These are phyloP conservation scores for Drosophila lacteicornis DNA, from an alignment of 1,140 invertebrate genomes.

Conservation along the genomic window DNA sequence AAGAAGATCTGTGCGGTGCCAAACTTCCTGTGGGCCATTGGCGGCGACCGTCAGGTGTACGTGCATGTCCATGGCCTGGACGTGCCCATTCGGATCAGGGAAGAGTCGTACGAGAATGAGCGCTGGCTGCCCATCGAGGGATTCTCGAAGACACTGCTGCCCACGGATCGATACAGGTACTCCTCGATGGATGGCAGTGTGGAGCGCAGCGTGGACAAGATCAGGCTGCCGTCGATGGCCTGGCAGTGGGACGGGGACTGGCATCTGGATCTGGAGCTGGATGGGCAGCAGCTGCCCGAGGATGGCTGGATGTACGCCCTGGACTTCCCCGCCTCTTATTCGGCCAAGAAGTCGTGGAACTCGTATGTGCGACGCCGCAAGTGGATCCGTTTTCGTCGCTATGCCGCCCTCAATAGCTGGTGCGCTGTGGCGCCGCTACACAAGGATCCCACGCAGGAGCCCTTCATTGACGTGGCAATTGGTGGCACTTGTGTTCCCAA, in stretches of 20 bases:
- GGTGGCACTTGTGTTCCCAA: slow-evolving; percentile 93
- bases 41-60: slow-evolving; percentile 96
- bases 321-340: slow-evolving; percentile 95
- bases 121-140: slow-evolving; percentile 96
- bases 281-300: slow-evolving; percentile 94
- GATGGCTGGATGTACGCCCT: slow-evolving; percentile 98
- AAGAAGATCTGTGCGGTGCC: slow-evolving; percentile 93
- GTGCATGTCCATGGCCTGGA: slow-evolving; percentile 94
- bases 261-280: slow-evolving; percentile 94
- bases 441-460: slow-evolving; percentile 93
- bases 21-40: slow-evolving; percentile 95
- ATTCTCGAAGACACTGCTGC: slow-evolving; percentile 92
- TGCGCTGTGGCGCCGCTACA: slow-evolving; percentile 94
- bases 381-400: slow-evolving; percentile 93
- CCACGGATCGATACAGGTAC: slow-evolving; percentile 94
- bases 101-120: slow-evolving; percentile 97
- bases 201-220: slow-evolving; percentile 91
- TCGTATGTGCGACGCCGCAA: slow-evolving; percentile 95
- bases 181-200: slow-evolving; percentile 93
- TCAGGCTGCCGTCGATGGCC: slow-evolving; percentile 94
- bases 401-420: slow-evolving; percentile 95
- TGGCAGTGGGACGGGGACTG: slow-evolving; percentile 98
- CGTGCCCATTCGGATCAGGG: slow-evolving; percentile 94
- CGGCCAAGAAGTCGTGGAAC: slow-evolving; percentile 93
- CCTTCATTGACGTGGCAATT: slow-evolving; percentile 91